Percentiles rank a stretch among this genome's conserved stretches.
Evolutionary conservation across 2,888 invertebrate genomes (phyloP).

Genomic region (Ormyrus pomaceus): DNA sequence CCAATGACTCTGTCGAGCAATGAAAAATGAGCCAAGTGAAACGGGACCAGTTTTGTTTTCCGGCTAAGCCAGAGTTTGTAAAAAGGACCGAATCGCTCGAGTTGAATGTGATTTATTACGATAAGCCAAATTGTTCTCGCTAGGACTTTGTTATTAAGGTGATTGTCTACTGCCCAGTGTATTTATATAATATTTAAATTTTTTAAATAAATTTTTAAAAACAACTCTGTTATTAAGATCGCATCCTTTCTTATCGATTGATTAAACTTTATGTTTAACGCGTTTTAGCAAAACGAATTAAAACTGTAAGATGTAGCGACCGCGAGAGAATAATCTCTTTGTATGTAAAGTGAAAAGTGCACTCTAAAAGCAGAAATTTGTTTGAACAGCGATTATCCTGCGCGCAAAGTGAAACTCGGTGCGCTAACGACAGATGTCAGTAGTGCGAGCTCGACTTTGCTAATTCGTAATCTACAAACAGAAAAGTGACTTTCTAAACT

Average conservation of each 20-base stretch:
- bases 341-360: background rate
- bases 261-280: background rate
- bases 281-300: background rate
- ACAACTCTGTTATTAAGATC: background rate
- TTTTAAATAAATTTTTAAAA: slow-evolving; percentile 32
- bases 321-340: background rate
- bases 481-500: slow-evolving; percentile 4
- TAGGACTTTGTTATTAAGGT: slow-evolving; percentile 33
- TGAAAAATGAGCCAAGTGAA: slow-evolving; percentile 50
- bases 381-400: slow-evolving; percentile 10
- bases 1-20: slow-evolving; percentile 48
- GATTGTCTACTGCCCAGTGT: slow-evolving; percentile 46
- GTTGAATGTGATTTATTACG: slow-evolving; percentile 43
- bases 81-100: slow-evolving; percentile 26
- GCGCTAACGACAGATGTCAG: slow-evolving; percentile 34
- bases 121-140: slow-evolving; percentile 42
- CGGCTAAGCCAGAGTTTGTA: background rate
- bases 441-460: background rate
- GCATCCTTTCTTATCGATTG: background rate
- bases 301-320: too few species aligned
- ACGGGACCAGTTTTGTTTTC: slow-evolving; percentile 15
- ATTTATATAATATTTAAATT: slow-evolving; percentile 43
- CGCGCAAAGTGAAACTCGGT: background rate
- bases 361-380: background rate
- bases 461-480: background rate